These are phyloP conservation scores for Bombus haemorrhoidalis DNA, from an alignment of 1,140 invertebrate species.

Conservation along the genomic window DNA sequence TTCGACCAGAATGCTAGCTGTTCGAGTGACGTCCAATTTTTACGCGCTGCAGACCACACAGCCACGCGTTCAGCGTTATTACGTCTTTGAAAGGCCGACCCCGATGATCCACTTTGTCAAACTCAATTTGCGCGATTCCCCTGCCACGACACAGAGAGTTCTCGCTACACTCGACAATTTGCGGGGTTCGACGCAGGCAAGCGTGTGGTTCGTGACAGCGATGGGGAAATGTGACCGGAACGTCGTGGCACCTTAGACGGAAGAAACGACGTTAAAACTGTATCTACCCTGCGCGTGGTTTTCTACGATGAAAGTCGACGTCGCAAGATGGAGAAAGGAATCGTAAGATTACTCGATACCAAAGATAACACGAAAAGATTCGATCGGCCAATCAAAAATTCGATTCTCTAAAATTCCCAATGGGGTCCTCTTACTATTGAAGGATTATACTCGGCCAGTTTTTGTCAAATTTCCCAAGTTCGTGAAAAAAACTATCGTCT, in stretches of 20 bases:
- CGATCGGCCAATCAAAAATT: too few relatives aligned
- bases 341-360: too few relatives aligned
- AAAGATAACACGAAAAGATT: too few relatives aligned
- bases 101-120: slow-evolving; percentile 59
- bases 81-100: slow-evolving; percentile 41
- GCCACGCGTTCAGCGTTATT: slow-evolving; percentile 13
- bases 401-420: too few relatives aligned
- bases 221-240: neutral
- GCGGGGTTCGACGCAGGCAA: neutral
- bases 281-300: too few relatives aligned
- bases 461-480: too few relatives aligned
- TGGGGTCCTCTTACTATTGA: too few relatives aligned
- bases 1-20: neutral
- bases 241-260: too few relatives aligned
- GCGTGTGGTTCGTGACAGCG: neutral
- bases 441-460: too few relatives aligned
- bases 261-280: neutral
- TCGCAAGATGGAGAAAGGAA: too few relatives aligned
- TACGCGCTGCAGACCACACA: slow-evolving; percentile 37
- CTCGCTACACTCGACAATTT: slow-evolving; percentile 31
- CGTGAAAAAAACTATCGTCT: too few relatives aligned
- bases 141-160: neutral
- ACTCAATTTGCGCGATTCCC: slow-evolving; percentile 54
- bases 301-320: too few relatives aligned
- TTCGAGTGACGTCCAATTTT: neutral